Conservation (phyloP, 2,113 vertebrate species). For the Passer domesticus region DNA sequence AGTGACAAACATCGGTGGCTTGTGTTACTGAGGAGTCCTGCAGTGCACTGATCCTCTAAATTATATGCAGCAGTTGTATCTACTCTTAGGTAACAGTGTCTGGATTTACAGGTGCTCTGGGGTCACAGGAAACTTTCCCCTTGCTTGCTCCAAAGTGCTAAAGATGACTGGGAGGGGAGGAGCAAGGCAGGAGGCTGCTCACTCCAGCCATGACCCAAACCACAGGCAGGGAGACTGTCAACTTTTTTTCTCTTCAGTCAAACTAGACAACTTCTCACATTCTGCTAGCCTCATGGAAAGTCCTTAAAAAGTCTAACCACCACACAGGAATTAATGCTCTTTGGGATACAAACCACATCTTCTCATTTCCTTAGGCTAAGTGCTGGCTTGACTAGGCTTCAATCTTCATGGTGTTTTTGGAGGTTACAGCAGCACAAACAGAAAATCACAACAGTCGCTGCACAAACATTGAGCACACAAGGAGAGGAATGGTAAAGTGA, state of each 20-base stretch:
- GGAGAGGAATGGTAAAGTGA: background rate
- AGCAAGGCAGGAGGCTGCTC: fast-evolving
- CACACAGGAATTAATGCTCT: background rate
- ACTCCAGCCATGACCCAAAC: background rate
- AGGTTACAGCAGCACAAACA: background rate
- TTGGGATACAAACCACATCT: background rate
- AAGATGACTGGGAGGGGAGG: background rate
- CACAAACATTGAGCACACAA: background rate
- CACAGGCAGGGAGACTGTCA: background rate
- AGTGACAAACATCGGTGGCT: background rate
- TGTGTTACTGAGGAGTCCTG: background rate
- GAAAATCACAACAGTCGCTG: background rate
- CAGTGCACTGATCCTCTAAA: background rate
- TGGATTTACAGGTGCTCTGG: background rate
- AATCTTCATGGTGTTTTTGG: background rate
- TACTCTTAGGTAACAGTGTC: background rate
- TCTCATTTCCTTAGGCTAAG: background rate
- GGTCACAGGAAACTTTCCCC: background rate
- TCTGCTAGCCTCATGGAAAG: background rate
- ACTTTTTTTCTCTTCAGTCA: background rate
- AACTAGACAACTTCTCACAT: background rate
- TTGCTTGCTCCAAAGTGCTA: background rate
- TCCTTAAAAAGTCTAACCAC: background rate
- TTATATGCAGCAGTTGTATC: background rate
- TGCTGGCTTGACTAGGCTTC: background rate